Evolutionary conservation across 2,797 vertebrate species (phyloP).

Genomic region (Fundulus diaphanus): DNA sequence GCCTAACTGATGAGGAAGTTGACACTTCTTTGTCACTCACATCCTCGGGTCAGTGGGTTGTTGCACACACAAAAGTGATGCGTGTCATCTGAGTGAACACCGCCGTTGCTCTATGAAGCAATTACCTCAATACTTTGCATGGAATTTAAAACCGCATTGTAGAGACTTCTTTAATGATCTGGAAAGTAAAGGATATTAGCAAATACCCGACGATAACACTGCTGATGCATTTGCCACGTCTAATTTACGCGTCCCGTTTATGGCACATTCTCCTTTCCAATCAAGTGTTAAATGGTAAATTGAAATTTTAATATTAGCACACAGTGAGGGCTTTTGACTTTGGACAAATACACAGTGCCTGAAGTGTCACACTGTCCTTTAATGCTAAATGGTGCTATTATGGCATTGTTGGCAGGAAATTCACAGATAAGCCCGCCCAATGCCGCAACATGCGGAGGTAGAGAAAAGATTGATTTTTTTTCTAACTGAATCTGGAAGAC

Average conservation of each 20-base stretch:
- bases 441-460: neutral
- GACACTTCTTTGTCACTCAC: neutral
- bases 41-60: constrained; percentile 33
- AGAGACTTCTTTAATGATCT: constrained; percentile 61
- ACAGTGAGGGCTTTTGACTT: constrained; percentile 7
- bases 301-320: constrained; percentile 16
- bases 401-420: constrained; percentile 25
- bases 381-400: constrained; percentile 28
- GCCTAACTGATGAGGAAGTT: constrained; percentile 4
- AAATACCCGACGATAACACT: constrained; percentile 36
- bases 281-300: constrained; percentile 27
- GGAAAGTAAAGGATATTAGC: constrained; percentile 64
- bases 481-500: constrained; percentile 30
- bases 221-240: constrained; percentile 31
- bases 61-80: constrained; percentile 41
- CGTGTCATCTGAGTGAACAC: constrained; percentile 52
- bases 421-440: constrained; percentile 39
- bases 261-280: constrained; percentile 23
- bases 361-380: constrained; percentile 11
- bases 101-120: constrained; percentile 51
- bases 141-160: constrained; percentile 63
- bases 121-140: constrained; percentile 52
- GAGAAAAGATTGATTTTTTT: constrained; percentile 39
- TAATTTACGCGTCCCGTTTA: constrained; percentile 44
- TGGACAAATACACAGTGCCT: constrained; percentile 17